Evolutionary conservation across 2,888 invertebrate genomes (phyloP).

Genomic region (Molorchus minor): DNA sequence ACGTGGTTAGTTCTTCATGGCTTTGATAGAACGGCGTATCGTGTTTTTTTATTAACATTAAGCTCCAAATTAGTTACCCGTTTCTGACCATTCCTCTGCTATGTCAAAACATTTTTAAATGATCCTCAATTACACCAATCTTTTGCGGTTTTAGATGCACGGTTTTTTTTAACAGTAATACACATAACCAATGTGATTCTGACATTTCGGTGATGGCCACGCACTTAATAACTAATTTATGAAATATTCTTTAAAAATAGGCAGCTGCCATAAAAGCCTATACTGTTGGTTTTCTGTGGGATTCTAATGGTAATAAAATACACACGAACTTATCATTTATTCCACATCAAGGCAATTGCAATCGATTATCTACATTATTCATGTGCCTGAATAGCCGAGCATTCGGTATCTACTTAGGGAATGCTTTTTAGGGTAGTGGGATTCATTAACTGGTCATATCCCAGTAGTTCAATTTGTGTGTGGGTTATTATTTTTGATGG

Average conservation of each 20-base stretch:
- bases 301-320: slow-evolving; percentile 30
- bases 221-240: background rate
- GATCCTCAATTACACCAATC: background rate
- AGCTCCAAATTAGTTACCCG: no score
- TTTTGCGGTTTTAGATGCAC: background rate
- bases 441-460: no score
- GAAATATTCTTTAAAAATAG: background rate
- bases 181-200: slow-evolving; percentile 9
- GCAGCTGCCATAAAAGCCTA: slow-evolving; percentile 11
- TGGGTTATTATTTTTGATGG: no score
- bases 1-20: no score
- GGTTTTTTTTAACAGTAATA: slow-evolving; percentile 2
- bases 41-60: no score
- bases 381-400: slow-evolving; percentile 13
- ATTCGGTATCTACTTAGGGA: slow-evolving; percentile 3
- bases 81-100: no score
- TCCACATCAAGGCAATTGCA: slow-evolving; percentile 39
- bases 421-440: no score
- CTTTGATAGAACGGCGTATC: no score
- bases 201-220: slow-evolving; percentile 6
- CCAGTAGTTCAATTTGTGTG: no score
- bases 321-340: slow-evolving; percentile 34
- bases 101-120: background rate
- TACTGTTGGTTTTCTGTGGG: background rate
- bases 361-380: slow-evolving; percentile 41